Conservation (phyloP, 2,888 invertebrate species). For the Plebejus argus region DNA sequence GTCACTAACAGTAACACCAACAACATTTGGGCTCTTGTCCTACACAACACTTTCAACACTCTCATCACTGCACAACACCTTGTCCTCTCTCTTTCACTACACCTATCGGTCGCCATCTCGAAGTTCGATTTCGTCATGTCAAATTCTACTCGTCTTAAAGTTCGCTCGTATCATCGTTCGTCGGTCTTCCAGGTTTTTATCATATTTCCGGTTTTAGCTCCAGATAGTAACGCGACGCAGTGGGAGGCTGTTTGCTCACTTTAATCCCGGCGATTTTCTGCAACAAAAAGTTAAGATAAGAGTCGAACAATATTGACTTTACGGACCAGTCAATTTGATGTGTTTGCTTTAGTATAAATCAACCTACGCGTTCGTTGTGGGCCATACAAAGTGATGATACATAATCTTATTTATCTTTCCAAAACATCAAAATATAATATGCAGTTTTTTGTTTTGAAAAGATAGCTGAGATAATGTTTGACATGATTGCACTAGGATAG, state of each 20-base stretch:
- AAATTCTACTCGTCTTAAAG: conserved; percentile 42
- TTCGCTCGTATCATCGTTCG: conserved; percentile 38
- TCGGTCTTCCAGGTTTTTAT: conserved; percentile 50
- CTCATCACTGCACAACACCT: conserved; percentile 57
- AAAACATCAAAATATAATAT: too few relatives aligned
- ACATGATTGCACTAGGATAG: too few relatives aligned
- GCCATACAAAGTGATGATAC: background rate
- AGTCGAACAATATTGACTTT: conserved; percentile 12
- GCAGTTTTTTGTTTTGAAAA: background rate
- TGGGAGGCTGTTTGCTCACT: conserved; percentile 73
- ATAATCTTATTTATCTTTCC: background rate
- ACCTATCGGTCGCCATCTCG: conserved; percentile 16
- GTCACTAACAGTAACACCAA: conserved; percentile 58
- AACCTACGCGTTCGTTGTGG: background rate
- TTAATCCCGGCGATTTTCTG: conserved; percentile 72
- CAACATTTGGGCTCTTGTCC: conserved; percentile 67
- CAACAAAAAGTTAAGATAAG: conserved; percentile 62
- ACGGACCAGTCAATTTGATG: conserved; percentile 17
- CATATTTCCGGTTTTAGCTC: conserved; percentile 71
- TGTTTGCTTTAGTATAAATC: conserved; percentile 14
- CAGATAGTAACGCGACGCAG: conserved; percentile 70
- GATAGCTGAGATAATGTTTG: too few relatives aligned
- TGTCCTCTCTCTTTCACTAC: background rate
- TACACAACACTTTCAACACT: conserved; percentile 65
- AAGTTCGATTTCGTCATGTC: conserved; percentile 23